A percentile compares a stretch with the other conserved stretches of the same genome.
These are phyloP conservation scores for Halocynthia roretzi DNA, from an alignment of 23 tunicate species.

Conservation along the genomic window DNA sequence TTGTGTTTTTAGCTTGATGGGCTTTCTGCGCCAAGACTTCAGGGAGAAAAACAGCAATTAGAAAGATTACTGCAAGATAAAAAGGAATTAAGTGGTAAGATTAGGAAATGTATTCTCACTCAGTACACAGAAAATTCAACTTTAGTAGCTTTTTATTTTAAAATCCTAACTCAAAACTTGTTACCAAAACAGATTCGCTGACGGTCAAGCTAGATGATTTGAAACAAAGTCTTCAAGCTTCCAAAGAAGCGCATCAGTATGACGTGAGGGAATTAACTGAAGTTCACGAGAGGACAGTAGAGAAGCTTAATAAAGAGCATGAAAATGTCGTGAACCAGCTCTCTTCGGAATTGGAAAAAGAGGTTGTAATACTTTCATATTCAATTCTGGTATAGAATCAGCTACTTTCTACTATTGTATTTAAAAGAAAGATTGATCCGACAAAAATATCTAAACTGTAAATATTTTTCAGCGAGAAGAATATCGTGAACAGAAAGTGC, in stretches of 20 bases:
- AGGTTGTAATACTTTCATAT: background rate
- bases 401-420: too few relatives aligned
- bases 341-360: slow-evolving; percentile 6
- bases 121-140: background rate
- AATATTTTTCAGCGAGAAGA: too few relatives aligned
- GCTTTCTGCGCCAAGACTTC: slow-evolving; percentile 34
- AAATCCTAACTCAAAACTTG: background rate
- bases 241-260: slow-evolving; percentile 38
- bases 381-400: too few relatives aligned
- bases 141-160: too few relatives aligned
- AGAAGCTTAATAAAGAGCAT: slow-evolving; percentile 2
- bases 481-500: too few relatives aligned
- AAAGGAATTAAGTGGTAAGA: slow-evolving; percentile 17
- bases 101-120: background rate
- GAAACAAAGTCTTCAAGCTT: slow-evolving; percentile 16
- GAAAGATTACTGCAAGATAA: slow-evolving; percentile 22
- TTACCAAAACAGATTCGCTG: background rate
- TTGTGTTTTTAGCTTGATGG: slow-evolving; percentile 32
- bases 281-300: slow-evolving; percentile 18
- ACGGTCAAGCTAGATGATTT: slow-evolving; percentile 12
- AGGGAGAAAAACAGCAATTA: slow-evolving; percentile 20
- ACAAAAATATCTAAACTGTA: too few relatives aligned
- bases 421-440: too few relatives aligned
- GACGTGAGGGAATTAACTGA: slow-evolving; percentile 19
- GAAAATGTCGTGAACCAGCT: slow-evolving; percentile 11